Evolutionary conservation across 2,888 invertebrate genomes (phyloP), one percentile per base, ranked within the genome.

Genomic region (Unio delphinus): DNA sequence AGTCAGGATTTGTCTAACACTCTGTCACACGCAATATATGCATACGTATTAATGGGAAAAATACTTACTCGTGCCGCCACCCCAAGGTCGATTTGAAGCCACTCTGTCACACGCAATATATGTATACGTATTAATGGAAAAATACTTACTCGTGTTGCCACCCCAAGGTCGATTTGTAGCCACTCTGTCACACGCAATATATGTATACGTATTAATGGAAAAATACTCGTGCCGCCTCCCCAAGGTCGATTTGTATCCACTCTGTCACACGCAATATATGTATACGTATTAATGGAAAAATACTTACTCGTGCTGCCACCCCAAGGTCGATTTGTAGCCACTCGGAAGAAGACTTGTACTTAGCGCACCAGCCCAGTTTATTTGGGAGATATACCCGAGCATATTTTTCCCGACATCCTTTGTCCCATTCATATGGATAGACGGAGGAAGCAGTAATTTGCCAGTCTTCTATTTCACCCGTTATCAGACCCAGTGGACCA

Each of bases 291-390:
- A 54, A n/a, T 23, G 34, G 1, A 20, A 34, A 8, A 60, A 4
- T n/a, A 78, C 87, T 86, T 73, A 91, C 91, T 87, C 90, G 88
- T 17, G 91, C 90, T 3, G 89, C 86, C 17, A 91, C 91, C 20
- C 92, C 92, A 23, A 91, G 88, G 79, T 92, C 91, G 30, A 92
- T 90, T 74, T 91, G 90, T 54, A 92, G 84, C 92, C 92, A 92
- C 76, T 92, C 91, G 11, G 91, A 90, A 4, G 89, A 84, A 0
- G 90, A 89, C 75, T 90, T 90, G 80, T 90, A 89, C 70, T 90
- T 90, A 61, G 92, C 91, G 78, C 92, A 92, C 92, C 92, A 92
- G 4, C 91, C 91, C 60, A 86, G 84, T 45, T 90, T 89, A 70
- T 90, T 90, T 7, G 90, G 90, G 45, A 90, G 88, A 82, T 91